These are phyloP conservation scores for Macroramphosus scolopax DNA, from an alignment of 2,797 vertebrate species.

Conservation along the genomic window DNA sequence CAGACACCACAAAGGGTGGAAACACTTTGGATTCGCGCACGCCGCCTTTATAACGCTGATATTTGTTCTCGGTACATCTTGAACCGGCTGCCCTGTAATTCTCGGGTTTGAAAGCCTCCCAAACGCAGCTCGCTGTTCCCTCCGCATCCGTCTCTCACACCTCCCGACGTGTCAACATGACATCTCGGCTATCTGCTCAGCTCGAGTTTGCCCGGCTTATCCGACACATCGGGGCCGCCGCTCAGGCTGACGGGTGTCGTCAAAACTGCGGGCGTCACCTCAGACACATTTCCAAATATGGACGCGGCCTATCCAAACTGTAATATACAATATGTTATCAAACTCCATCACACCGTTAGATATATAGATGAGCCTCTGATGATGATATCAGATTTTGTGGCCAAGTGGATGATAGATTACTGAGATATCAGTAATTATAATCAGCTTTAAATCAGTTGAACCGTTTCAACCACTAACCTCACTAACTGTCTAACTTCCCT, in stretches of 20 bases:
- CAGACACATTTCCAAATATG: constrained; percentile 19
- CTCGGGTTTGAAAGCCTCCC: constrained; percentile 17
- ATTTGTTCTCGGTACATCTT: constrained; percentile 35
- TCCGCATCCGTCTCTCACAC: constrained; percentile 32
- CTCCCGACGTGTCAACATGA: constrained; percentile 46
- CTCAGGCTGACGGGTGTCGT: constrained; percentile 52
- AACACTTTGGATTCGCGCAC: constrained; percentile 39
- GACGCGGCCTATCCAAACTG: constrained; percentile 6
- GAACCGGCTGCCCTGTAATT: constrained; percentile 19
- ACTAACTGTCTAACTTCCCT: constrained; percentile 43
- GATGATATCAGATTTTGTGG: too few relatives aligned
- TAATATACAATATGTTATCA: not conserved
- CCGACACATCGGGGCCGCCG: constrained; percentile 53
- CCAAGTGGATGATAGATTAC: too few relatives aligned
- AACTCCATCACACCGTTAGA: too few relatives aligned
- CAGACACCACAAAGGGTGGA: constrained; percentile 26
- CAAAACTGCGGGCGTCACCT: constrained; percentile 48
- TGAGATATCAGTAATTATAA: too few relatives aligned
- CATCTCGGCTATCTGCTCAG: constrained; percentile 45
- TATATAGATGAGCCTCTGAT: too few relatives aligned
- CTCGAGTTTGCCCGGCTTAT: constrained; percentile 29
- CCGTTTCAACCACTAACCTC: too few relatives aligned
- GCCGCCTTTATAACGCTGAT: constrained; percentile 20
- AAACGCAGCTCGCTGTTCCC: constrained; percentile 20
- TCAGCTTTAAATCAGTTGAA: too few relatives aligned